Evolutionary conservation across 2,888 invertebrate genomes (phyloP), one percentile per base, ranked within the genome.

Genomic region (Glaucopsyche alexis): DNA sequence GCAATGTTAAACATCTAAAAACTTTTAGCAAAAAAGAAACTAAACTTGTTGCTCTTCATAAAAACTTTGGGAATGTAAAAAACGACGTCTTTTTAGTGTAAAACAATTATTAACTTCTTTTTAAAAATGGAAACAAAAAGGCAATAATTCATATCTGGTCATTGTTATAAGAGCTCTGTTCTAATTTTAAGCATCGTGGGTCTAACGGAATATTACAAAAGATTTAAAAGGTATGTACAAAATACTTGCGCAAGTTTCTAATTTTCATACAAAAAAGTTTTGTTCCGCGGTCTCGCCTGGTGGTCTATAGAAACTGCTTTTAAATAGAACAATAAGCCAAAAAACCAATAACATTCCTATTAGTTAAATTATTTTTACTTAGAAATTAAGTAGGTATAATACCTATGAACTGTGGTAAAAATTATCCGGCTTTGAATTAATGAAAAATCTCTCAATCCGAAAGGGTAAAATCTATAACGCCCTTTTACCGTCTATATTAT

Each of bases 141-240:
- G 80, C 85, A 86, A 82, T 90, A 90, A 90, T 90, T 90, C 91
- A 91, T 89, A 87, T 86, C 90, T 91, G 89, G 89, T 82, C 78
- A 76, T 79, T 78, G 80, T 83, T 82, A 89, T 87, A 88, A 89
- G 89, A 84, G 84, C 85, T 85, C 85, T 85, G 84, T 86, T 80
- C 85, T 82, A 85, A 84, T 88, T 89, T 88, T 89, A 38, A 79
- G 81, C 82, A 82, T 84, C 88, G 85, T 84, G 86, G 83, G 82
- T 79, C 83, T 90, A 91, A 91, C 92, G 88, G 91, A 79, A 81
- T 81, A 82, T 80, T 52, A 72, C 67, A 72, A 72, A 49, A 49
- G 47, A 72, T 65, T 65, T 38, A 72, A 66, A 67, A 72, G 42
- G 52, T 69, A 69, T 49, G 4, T 29, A 69, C 69, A 67, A 67